These are phyloP conservation scores for Noctua janthina DNA, from an alignment of 2,888 invertebrate genomes.

Conservation along the genomic window DNA sequence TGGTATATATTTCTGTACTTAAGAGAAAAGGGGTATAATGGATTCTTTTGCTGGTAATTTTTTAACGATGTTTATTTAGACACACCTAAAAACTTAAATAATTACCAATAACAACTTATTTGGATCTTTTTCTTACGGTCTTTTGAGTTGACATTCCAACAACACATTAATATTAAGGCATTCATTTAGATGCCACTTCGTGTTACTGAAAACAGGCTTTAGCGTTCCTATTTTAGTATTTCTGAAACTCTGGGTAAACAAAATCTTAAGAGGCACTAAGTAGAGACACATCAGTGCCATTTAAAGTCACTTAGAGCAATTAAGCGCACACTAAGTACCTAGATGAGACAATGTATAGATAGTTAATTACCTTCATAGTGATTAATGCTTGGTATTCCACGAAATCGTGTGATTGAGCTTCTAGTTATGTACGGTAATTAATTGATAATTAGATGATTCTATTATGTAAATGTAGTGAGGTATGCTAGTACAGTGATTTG, in stretches of 20 bases:
- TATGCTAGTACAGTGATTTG: neutral
- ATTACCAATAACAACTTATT: no score
- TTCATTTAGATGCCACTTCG: neutral
- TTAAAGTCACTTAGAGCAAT: slow-evolving; percentile 36
- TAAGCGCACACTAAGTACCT: slow-evolving; percentile 11
- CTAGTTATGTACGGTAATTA: neutral
- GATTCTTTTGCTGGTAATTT: neutral
- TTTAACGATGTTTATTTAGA: neutral
- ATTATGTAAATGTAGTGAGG: neutral
- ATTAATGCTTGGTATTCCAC: neutral
- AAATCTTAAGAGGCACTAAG: slow-evolving; percentile 7
- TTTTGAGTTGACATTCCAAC: neutral
- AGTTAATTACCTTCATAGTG: slow-evolving; percentile 6
- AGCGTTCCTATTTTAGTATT: neutral
- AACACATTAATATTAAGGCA: neutral
- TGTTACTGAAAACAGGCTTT: neutral
- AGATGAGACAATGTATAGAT: slow-evolving; percentile 12
- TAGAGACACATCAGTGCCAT: slow-evolving; percentile 14
- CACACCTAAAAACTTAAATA: no score
- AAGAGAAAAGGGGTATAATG: neutral
- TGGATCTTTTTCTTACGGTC: neutral
- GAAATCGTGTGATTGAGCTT: neutral
- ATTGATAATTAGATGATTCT: slow-evolving; percentile 1
- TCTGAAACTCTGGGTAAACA: neutral
- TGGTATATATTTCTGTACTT: neutral